Evolutionary conservation across 1,140 invertebrate genomes (phyloP).

Genomic region (Oncopodura yosiiana): DNA sequence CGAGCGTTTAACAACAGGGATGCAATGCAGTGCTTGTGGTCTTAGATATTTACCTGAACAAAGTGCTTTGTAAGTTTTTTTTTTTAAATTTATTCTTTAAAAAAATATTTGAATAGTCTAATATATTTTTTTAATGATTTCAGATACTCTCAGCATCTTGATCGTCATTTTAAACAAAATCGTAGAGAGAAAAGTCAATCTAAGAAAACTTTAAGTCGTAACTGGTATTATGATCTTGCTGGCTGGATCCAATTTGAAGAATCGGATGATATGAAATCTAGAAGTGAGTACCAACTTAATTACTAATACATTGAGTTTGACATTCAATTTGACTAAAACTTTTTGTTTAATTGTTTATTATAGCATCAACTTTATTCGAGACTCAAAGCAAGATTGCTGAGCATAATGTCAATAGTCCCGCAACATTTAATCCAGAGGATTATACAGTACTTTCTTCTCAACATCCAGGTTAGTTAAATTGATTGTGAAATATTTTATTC

Average conservation of each 20-base stretch:
- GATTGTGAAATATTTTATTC: constrained; percentile 37
- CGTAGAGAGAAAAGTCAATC: constrained; percentile 72
- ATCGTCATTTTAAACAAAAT: constrained; percentile 96
- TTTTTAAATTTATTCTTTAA: background rate
- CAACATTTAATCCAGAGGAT: constrained; percentile 38
- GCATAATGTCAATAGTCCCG: constrained; percentile 36
- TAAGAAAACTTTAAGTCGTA: constrained; percentile 66
- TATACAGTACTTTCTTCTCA: constrained; percentile 49
- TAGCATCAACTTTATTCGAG: constrained; percentile 82
- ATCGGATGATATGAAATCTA: constrained; percentile 82
- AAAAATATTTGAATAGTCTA: background rate
- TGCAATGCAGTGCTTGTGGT: constrained; percentile 91
- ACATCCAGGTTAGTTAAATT: constrained; percentile 51
- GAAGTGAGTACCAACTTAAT: constrained; percentile 48
- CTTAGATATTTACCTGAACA: constrained; percentile 77
- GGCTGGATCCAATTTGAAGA: constrained; percentile 94
- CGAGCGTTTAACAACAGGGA: constrained; percentile 63
- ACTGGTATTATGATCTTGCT: constrained; percentile 79
- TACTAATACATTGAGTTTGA: constrained; percentile 3
- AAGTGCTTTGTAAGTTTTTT: constrained; percentile 53
- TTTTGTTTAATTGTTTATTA: constrained; percentile 11
- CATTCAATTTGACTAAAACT: constrained; percentile 18
- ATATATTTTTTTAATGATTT: constrained; percentile 3
- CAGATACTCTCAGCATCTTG: constrained; percentile 75
- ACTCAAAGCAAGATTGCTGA: constrained; percentile 44